phyloP scores from a whole-genome alignment of 1,140 invertebrate genomes.

The Rhyzopertha dominica region DNA sequence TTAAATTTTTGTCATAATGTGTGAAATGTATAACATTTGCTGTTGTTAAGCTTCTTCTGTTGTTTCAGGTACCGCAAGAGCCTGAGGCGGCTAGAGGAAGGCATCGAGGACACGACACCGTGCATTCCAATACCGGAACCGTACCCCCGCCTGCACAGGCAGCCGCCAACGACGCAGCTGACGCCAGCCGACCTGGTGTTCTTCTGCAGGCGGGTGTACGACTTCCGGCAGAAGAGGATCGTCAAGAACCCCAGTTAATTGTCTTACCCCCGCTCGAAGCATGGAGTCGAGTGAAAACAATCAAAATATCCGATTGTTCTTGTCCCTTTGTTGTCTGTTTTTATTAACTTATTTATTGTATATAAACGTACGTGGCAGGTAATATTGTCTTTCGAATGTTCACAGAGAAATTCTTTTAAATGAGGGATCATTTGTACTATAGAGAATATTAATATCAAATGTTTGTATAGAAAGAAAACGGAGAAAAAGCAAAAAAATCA shows the following conservation, averaged over 20 bases:
- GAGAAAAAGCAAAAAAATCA: conserved; percentile 11
- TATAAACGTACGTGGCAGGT: conserved; percentile 6
- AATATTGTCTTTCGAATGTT: conserved; percentile 7
- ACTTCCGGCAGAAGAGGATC: conserved; percentile 81
- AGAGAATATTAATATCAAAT: conserved; percentile 35
- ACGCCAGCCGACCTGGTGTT: conserved; percentile 83
- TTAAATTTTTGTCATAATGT: no score
- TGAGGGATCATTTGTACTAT: conserved; percentile 43
- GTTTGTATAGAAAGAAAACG: conserved; percentile 43
- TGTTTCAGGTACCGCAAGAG: conserved; percentile 55
- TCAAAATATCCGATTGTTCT: conserved; percentile 6
- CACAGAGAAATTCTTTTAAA: conserved; percentile 2
- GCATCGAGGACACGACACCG: conserved; percentile 51
- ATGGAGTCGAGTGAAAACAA: background rate
- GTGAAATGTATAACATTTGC: no score
- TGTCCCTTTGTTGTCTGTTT: conserved; percentile 9
- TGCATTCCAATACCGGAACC: conserved; percentile 55
- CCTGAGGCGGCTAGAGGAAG: conserved; percentile 57
- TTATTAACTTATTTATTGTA: conserved; percentile 15
- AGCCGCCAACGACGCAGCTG: conserved; percentile 66
- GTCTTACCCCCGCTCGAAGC: no score
- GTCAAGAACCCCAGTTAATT: conserved; percentile 63
- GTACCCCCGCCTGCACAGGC: conserved; percentile 51
- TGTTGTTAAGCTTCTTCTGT: no score
- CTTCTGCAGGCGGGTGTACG: conserved; percentile 91